Conservation (phyloP, 1,140 invertebrate genomes). For the Hirudo medicinalis region DNA sequence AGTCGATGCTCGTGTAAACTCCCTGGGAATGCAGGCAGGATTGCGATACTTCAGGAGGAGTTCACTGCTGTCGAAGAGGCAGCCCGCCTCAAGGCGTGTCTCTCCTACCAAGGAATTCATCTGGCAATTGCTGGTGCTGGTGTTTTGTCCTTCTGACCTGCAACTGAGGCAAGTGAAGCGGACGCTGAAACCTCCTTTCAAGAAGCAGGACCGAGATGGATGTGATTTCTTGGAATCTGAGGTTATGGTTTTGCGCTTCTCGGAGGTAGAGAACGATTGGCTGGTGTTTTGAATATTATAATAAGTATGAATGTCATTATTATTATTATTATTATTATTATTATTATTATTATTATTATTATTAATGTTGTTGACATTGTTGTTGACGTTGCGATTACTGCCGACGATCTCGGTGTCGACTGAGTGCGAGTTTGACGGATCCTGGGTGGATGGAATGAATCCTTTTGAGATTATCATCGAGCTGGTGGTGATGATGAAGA, state of each 20-base stretch:
- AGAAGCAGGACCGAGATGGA: background rate
- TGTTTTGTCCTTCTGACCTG: background rate
- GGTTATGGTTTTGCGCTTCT: background rate
- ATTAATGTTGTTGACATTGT: background rate
- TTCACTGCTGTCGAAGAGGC: constrained; percentile 12
- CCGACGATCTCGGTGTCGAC: background rate
- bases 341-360: constrained; percentile 2
- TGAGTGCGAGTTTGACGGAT: no score
- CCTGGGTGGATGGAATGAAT: no score
- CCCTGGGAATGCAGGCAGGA: constrained; percentile 18
- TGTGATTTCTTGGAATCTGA: background rate
- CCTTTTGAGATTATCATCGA: no score
- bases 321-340: constrained; percentile 1
- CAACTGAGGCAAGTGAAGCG: constrained; percentile 2
- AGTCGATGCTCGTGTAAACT: background rate
- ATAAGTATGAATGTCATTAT: background rate
- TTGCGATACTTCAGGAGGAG: constrained; percentile 21
- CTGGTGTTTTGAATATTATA: background rate
- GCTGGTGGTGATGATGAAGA: no score
- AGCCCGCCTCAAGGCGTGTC: constrained; percentile 17
- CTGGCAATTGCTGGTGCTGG: no score
- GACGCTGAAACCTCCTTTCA: constrained; percentile 2
- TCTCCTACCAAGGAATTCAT: background rate
- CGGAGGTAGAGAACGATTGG: background rate
- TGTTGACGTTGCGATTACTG: background rate